A percentile compares a stretch with the other conserved stretches of the same genome.
These are phyloP conservation scores for Echeneis naucrates DNA, from an alignment of 2,797 vertebrate species.

Conservation along the genomic window DNA sequence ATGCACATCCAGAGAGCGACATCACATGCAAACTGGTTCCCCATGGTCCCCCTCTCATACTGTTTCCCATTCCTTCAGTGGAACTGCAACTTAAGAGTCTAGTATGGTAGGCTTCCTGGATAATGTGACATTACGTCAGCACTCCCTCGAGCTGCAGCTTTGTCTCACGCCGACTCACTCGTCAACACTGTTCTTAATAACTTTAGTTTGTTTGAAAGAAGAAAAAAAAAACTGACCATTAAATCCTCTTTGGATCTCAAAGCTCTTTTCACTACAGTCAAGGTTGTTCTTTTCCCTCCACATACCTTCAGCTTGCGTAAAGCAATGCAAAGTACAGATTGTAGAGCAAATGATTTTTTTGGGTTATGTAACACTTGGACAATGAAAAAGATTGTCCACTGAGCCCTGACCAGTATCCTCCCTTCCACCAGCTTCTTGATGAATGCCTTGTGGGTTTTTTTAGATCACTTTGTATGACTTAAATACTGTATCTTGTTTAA, in stretches of 20 bases:
- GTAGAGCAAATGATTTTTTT: slow-evolving; percentile 55
- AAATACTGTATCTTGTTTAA: neutral
- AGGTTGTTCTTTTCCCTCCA: slow-evolving; percentile 18
- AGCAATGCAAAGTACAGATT: slow-evolving; percentile 54
- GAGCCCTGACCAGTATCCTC: slow-evolving; percentile 62
- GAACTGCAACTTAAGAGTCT: slow-evolving; percentile 66
- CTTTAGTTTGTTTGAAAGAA: slow-evolving; percentile 24
- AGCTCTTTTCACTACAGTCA: slow-evolving; percentile 33
- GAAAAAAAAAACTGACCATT: slow-evolving; percentile 50
- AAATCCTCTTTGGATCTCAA: slow-evolving; percentile 54
- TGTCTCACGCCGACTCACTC: slow-evolving; percentile 38
- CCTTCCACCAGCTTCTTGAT: slow-evolving; percentile 57
- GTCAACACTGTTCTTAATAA: slow-evolving; percentile 33
- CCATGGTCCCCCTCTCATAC: slow-evolving; percentile 47
- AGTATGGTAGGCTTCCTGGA: slow-evolving; percentile 66
- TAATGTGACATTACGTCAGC: slow-evolving; percentile 66
- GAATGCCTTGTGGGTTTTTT: slow-evolving; percentile 35
- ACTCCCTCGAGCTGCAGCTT: slow-evolving; percentile 39
- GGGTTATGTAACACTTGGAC: slow-evolving; percentile 67
- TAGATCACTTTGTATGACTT: slow-evolving; percentile 13
- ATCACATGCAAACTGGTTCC: slow-evolving; percentile 20
- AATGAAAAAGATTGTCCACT: slow-evolving; percentile 71
- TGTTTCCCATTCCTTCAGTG: slow-evolving; percentile 72
- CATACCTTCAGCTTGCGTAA: slow-evolving; percentile 40
- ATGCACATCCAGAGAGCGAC: slow-evolving; percentile 17